Conservation (phyloP, 2,113 vertebrate genomes). For the Cyprinodon tularosa region DNA sequence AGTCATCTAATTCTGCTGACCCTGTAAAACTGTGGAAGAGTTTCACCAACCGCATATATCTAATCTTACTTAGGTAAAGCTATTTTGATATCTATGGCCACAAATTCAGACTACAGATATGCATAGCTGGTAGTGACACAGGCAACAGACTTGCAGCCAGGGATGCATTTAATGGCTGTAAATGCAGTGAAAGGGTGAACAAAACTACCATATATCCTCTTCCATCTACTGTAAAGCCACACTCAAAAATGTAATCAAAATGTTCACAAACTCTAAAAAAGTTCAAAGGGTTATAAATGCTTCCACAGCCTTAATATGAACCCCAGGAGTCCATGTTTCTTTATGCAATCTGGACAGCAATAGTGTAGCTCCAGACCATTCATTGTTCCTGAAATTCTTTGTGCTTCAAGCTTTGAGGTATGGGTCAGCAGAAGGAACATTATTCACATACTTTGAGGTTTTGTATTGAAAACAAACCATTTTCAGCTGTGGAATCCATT, state of each 20-base stretch:
- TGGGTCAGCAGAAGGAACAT: slow-evolving; percentile 36
- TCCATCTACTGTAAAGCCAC: background rate
- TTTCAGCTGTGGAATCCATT: slow-evolving; percentile 16
- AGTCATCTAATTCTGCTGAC: no score
- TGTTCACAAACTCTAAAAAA: background rate
- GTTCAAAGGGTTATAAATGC: background rate
- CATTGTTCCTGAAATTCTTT: slow-evolving; percentile 62
- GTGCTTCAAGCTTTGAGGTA: slow-evolving; percentile 24
- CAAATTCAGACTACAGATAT: background rate
- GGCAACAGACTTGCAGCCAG: background rate
- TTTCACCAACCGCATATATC: no score
- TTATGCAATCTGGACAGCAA: slow-evolving; percentile 68
- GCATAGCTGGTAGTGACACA: background rate
- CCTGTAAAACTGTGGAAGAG: no score
- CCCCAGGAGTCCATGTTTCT: slow-evolving; percentile 59
- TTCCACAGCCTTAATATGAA: slow-evolving; percentile 14
- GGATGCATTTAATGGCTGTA: background rate
- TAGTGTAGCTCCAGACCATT: slow-evolving; percentile 35
- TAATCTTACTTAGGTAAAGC: no score
- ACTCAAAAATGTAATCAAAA: background rate
- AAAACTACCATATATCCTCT: background rate
- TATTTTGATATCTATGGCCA: background rate
- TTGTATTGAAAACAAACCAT: slow-evolving; percentile 30
- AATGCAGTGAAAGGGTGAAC: background rate
- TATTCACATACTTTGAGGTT: slow-evolving; percentile 39